Evolutionary conservation across 2,113 vertebrate species (phyloP), one percentile per base, ranked within the genome.

Genomic region (Scopus umbretta): DNA sequence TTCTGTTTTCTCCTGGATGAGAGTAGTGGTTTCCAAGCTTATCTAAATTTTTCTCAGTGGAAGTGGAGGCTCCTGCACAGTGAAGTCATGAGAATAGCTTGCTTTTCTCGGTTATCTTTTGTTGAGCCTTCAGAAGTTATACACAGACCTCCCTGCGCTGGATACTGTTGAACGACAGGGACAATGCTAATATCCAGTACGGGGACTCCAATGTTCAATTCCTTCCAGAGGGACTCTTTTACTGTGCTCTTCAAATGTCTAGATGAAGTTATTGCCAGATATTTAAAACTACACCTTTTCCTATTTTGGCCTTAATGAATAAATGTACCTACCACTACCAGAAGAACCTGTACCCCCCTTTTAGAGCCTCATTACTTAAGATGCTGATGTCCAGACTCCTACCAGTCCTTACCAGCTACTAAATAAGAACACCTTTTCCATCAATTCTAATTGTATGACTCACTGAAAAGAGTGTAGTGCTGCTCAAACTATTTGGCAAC

Each of bases 41-140:
- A 96, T 94, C 96, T 94, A 56, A 84, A 63, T 91, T 84, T 90
- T 96, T 92, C 80, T 65, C 78, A 89, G 84, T 91, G 56, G 80
- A 92, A 86, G 16, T 82, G 91, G 88, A 92, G 65, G 38, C 80
- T 97, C 61, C 91, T 84, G 76, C 47, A 68, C 17, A 89, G 47
- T 67, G 73, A 89, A 92, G 56, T 36, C 29, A 85, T 89, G 47
- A 96, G 83, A 91, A 86, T 79, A 96, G 42, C 42, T 95, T 89
- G 56, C 26, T 88, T 92, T 79, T 89, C 76, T 84, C 66, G 73
- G n/a, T 94, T 92, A 91, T 89, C 89, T 86, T 86, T 85, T 94
- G 86, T 61, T 84, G 84, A 87, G 52, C 68, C 32, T 96, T 81
- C 73, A 61, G 47, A 55, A 94, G 56, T 38, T 47, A 52, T 65